Percentiles rank a stretch among this genome's conserved stretches.
phyloP scores from a whole-genome alignment of 1,140 invertebrate species.

The Agrypnia vestita region DNA sequence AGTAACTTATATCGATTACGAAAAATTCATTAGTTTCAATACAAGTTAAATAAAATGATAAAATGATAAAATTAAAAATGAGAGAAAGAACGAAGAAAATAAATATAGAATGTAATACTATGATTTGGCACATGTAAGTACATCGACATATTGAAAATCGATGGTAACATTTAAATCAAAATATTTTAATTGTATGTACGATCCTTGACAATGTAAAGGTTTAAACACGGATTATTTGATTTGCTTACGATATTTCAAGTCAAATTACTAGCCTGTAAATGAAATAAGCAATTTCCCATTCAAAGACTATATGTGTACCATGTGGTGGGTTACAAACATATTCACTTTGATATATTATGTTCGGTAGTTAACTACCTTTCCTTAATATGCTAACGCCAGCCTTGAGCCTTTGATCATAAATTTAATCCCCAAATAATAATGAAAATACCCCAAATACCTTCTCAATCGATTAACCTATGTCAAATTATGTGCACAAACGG shows the following conservation, averaged over 20 bases:
- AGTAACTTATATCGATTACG: too few species aligned
- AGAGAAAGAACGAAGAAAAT: too few species aligned
- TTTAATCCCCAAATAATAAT: constrained; percentile 7
- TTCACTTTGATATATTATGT: neutral
- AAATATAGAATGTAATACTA: too few species aligned
- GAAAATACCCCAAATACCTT: neutral
- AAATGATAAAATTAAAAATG: too few species aligned
- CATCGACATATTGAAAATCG: too few species aligned
- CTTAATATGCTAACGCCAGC: neutral
- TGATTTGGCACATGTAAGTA: too few species aligned
- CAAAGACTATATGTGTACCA: neutral
- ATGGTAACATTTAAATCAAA: too few species aligned
- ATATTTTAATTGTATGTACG: too few species aligned
- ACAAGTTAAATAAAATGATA: too few species aligned
- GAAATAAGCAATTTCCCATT: constrained; percentile 10
- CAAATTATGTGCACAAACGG: neutral
- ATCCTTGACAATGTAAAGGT: too few species aligned
- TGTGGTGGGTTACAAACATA: neutral
- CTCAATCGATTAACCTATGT: constrained; percentile 10
- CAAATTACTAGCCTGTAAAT: constrained; percentile 19
- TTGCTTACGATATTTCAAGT: neutral
- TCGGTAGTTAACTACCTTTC: constrained; percentile 3
- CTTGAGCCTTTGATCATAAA: constrained; percentile 10
- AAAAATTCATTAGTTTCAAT: too few species aligned
- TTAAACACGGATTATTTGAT: too few species aligned